A percentile compares a stretch with the other conserved stretches of the same genome.
These are phyloP conservation scores for Antheraea mylitta DNA, from an alignment of 1,140 invertebrate species.

Conservation along the genomic window DNA sequence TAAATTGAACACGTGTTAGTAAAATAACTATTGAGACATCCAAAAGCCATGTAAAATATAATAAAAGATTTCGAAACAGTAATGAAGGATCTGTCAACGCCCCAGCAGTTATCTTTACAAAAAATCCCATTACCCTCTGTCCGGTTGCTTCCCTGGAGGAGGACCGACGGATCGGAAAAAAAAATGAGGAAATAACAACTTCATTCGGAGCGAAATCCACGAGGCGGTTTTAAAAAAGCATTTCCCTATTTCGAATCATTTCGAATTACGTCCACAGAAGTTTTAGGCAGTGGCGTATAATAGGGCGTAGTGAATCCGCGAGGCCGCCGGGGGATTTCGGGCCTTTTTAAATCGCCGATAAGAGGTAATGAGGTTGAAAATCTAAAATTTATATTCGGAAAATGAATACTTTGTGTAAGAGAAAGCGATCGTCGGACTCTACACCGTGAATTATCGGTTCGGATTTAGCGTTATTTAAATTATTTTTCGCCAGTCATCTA, in stretches of 20 bases:
- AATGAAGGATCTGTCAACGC: not conserved
- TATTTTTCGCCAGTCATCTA: not conserved
- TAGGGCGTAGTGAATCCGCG: slow-evolving; percentile 17
- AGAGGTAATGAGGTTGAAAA: slow-evolving; percentile 58
- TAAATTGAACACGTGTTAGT: too few relatives aligned
- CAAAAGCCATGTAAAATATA: too few relatives aligned
- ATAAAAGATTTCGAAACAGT: too few relatives aligned
- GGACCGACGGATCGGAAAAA: not conserved
- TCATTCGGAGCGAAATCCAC: not conserved
- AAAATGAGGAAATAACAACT: not conserved
- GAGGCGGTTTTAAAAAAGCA: slow-evolving; percentile 10
- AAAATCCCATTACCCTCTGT: not conserved
- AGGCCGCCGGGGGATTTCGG: slow-evolving; percentile 22
- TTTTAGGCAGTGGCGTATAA: slow-evolving; percentile 35
- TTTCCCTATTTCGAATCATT: slow-evolving; percentile 51
- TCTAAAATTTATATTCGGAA: slow-evolving; percentile 59
- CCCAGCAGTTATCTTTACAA: not conserved
- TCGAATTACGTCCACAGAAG: slow-evolving; percentile 51
- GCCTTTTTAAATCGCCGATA: slow-evolving; percentile 56
- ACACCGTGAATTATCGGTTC: not conserved
- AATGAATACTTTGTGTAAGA: slow-evolving; percentile 40
- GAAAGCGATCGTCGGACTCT: slow-evolving; percentile 4
- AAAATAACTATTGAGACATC: too few relatives aligned
- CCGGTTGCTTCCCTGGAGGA: not conserved
- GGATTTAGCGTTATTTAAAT: not conserved